phyloP scores from a whole-genome alignment of 2,113 vertebrate genomes.

The Neopipo cinnamomea region DNA sequence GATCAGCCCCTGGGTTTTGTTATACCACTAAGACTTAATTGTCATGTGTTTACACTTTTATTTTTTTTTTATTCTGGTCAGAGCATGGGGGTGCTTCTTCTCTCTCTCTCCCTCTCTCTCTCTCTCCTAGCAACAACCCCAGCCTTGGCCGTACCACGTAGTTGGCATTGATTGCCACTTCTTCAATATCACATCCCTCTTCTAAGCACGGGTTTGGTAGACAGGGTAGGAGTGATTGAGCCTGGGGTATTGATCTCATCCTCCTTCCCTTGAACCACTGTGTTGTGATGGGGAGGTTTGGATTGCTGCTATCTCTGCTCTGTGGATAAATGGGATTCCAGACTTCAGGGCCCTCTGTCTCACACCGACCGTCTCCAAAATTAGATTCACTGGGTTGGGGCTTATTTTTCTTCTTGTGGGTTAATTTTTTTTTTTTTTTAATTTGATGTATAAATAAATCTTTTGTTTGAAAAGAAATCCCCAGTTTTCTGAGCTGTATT shows the following conservation, averaged over 20 bases:
- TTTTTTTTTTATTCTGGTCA: not conserved
- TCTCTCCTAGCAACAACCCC: not conserved
- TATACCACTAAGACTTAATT: constrained; percentile 36
- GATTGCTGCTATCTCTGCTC: constrained; percentile 45
- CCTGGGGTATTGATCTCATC: not conserved
- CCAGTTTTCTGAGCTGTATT: constrained; percentile 53
- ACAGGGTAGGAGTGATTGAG: constrained; percentile 3
- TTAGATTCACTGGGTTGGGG: not conserved
- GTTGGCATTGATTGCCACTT: not conserved
- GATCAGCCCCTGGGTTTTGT: not conserved
- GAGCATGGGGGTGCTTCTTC: not conserved
- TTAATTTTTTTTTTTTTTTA: not conserved
- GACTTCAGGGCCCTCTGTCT: constrained; percentile 10
- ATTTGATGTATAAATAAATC: constrained; percentile 55
- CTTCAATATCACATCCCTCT: not conserved
- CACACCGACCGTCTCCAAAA: constrained; percentile 17
- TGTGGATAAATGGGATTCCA: constrained; percentile 10
- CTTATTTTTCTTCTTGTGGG: not conserved
- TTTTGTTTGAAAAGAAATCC: constrained; percentile 53
- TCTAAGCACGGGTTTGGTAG: not conserved
- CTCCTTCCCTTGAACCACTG: constrained; percentile 1
- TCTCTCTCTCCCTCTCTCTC: not conserved
- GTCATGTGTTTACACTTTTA: constrained; percentile 41
- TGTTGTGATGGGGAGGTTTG: not conserved
- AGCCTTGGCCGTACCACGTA: not conserved